Evolutionary conservation across 2,797 vertebrate species (phyloP), one percentile per base, ranked within the genome.

Genomic region (Lepus townsendii): DNA sequence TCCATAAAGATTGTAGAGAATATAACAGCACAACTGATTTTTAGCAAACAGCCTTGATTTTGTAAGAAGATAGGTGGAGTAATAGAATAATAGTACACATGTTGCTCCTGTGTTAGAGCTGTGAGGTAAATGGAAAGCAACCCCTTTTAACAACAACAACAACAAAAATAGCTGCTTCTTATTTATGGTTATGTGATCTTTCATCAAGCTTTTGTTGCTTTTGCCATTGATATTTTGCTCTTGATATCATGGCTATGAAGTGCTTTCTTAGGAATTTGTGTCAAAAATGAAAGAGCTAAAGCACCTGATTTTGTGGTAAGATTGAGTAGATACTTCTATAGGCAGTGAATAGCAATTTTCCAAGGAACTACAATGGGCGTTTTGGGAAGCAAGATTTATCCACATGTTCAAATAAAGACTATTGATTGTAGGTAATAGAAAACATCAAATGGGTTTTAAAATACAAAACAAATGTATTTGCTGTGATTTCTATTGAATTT

Each of bases 21-120:
- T 97, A 68, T 97, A 98, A 97, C 72, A 72, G 32, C 83, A 89
- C 54, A 93, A 95, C 93, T 98, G 95, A 97, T 97, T 96, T 97
- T 96, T 69, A 57, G 38, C 90, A 96, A 98, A 95, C 91, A 97
- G 57, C 77, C 63, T 94, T 95, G 95, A 92, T 98, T 97, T 97
- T 97, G 26, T 93, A 94, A 83, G 47, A 95, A 75, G 22, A 80
- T 93, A 80, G 90, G 82, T 91, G 91, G 77, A 97, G 84, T 32
- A 94, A 83, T 65, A 96, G 83, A 97, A 92, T 96, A 96, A 92
- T n/a, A 90, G 13, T 13, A 20, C 38, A 84, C 27, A 57, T 57
- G 54, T 72, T 90, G 52, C 57, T 95, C 8, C 80, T 92, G 14
- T 54, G 82, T 79, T 96, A 26, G 79, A 95, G n/a, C 24, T 94